Evolutionary conservation across 2,888 invertebrate genomes (phyloP), one percentile per base, ranked within the genome.

Genomic region (Cataglyphis albicans): DNA sequence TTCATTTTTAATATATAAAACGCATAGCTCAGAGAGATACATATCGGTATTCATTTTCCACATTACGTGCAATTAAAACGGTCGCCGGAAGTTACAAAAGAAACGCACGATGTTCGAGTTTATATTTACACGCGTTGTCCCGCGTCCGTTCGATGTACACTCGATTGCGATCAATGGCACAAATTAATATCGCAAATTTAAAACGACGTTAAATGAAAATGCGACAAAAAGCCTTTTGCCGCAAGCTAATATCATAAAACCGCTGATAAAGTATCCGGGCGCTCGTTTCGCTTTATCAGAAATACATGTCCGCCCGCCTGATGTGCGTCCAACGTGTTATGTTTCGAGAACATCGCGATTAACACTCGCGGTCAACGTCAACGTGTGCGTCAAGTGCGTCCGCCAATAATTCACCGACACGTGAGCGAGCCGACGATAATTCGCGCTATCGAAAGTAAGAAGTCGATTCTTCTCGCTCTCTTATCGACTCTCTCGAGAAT

Each of bases 151-250:
- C 9, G 25, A 55, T 52, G 52, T 52, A 52, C 67, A 67, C 38
- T 29, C 78, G 35, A 38, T n/a, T 38, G 44, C 68, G 57, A 68
- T 76, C 76, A 76, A 68, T 70, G 72, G 59, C 78, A 44, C n/a
- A 72, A 78, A 78, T 78, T 78, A 70, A 78, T 78, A 78, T 78
- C 61, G 73, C 57, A 61, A 72, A 76, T 82, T 73, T 65, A 52
- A 63, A 85, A 81, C 83, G 67, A 65, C 63, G 80, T 74, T 83
- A 82, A 82, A 82, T 86, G 83, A 65, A 61, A 84, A 74, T 61
- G 57, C 63, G 61, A 67, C 78, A 76, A 52, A 52, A 52, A 72
- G 84, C 75, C 82, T 85, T 70, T 85, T 74, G 82, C 73, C 81
- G 52, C 38, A 41, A 59, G 38, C 64, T 63, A 70, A 65, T 83